Base-by-base conservation (phyloP, 2,888 invertebrate species). In the Cheilosia urbana region DNA sequence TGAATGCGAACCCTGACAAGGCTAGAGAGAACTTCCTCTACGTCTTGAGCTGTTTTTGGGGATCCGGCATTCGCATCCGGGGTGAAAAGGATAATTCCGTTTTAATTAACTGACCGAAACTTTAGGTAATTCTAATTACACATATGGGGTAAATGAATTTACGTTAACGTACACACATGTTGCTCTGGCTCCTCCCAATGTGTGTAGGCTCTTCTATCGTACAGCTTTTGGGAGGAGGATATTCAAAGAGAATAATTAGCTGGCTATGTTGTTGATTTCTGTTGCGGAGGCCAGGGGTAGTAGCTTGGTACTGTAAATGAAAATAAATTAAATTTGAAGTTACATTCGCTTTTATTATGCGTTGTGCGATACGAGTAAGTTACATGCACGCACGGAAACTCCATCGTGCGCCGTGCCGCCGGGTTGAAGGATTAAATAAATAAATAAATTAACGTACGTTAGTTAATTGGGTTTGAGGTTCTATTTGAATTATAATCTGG, bases 21-120 rank as follows among this genome's bases (percentile, higher is more conserved):
- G 42, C 9, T 40, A 21, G 7, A 60, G 27, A 37, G 30, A 47
- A 63, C 30, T 63, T 68, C 15, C 45, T 60, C 27, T 49, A n/a
- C 15, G 27, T 60, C 42, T 53, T 42, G 11, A 40, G 42, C 13
- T 42, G 55, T n/a, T 45, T 45, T 69, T 69, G 27, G 6, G 6
- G 6, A 27, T 27, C 6, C 11, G 53, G 75, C n/a, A n/a, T n/a
- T n/a, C n/a, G n/a, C n/a, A n/a, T n/a, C n/a, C 11, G 53, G 75
- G 27, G 37, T 24, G 57, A 37, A 68, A 49, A 69, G 69, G 69
- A 78, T 78, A 78, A 78, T 78, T 71, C 49, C 57, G 55, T 57
- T 71, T 78, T 78, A 69, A 78, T 78, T 71, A 77, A 77, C 77
- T 78, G 69, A 78, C 78, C 69, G 40, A 77, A 78, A 78, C 45